These are phyloP conservation scores for Meteorus colon DNA, from an alignment of 2,888 invertebrate genomes.

Conservation along the genomic window DNA sequence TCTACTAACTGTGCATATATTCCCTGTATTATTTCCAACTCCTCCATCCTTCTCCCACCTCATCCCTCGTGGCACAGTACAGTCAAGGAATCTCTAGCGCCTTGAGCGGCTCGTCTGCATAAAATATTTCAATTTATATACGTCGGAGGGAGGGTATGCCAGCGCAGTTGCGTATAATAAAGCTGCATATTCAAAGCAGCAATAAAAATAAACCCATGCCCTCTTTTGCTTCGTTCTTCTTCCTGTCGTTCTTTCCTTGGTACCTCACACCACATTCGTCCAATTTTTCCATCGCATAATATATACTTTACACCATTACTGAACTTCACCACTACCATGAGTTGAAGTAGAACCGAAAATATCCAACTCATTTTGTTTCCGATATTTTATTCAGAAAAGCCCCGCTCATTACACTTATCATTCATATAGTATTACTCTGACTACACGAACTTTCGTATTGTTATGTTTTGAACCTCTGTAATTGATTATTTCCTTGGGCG, in stretches of 20 bases:
- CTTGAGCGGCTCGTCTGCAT: constrained; percentile 44
- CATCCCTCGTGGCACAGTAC: not conserved
- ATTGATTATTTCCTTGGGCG: too few relatives aligned
- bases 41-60: constrained; percentile 13
- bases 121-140: constrained; percentile 59
- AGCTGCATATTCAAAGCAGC: constrained; percentile 53
- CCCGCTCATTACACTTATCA: too few relatives aligned
- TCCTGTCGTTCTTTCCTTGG: not conserved
- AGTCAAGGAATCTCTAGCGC: constrained; percentile 32
- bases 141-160: constrained; percentile 36
- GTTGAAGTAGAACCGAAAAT: too few relatives aligned
- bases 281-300: not conserved
- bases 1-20: not conserved
- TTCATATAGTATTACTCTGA: too few relatives aligned
- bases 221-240: constrained; percentile 14
- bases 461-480: too few relatives aligned
- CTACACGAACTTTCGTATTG: too few relatives aligned
- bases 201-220: constrained; percentile 49
- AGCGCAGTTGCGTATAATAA: constrained; percentile 52
- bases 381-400: too few relatives aligned
- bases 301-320: not conserved
- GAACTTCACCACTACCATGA: too few relatives aligned
- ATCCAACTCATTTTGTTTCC: too few relatives aligned
- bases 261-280: constrained; percentile 15
- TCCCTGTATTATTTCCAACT: not conserved